Base-by-base conservation (phyloP, 1,140 invertebrate species). In the Brachionus sp. region DNA sequence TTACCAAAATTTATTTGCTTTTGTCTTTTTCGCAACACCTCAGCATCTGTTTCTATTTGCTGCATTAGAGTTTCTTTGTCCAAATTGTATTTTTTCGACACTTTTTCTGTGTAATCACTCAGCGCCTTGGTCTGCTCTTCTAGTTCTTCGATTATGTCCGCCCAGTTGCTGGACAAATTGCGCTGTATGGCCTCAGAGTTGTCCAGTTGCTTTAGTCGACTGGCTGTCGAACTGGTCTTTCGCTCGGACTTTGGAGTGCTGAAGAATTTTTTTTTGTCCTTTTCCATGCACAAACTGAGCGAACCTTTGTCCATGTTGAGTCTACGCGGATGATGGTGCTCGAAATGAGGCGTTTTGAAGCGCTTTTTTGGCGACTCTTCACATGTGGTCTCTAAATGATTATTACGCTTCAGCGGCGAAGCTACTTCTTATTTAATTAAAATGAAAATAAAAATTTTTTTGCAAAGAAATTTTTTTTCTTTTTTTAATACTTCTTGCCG, bases 1-100 rank as follows among this genome's bases (percentile, higher is more conserved):
- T 96, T 97, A 23, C 95, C 95, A 90, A 95, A 96, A 87, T 96
- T 94, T 87, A 97, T 95, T 89, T 96, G 94, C 88, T 96, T 97
- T 86, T 96, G 94, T 80, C 95, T 91, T 84, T 95, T 91, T 39
- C 91, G 87, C 83, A 97, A 87, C 9, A 94, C 88, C 19, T 84
- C 88, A 13, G 92, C 90, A 90, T 96, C 94, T 39, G 90, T 92
- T 89, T 87, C 87, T 39, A 84, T 80, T 19, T 80, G 33, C 13
- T 80, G n/a, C 62, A 42, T 62, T 29, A 80, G 12, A 0, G 33
- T 25, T 2, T 80, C 46, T 19, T 62, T 66, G 16, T 80, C 77
- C 2, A 80, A 23, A 3, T 62, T 80, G n/a, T 80, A 80, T 44
- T 80, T 80, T 37, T 57, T 44, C 16, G 77, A 16, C 16, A 80